Conservation (phyloP, 2,888 invertebrate species). For the Opisthograptis luteolata region DNA sequence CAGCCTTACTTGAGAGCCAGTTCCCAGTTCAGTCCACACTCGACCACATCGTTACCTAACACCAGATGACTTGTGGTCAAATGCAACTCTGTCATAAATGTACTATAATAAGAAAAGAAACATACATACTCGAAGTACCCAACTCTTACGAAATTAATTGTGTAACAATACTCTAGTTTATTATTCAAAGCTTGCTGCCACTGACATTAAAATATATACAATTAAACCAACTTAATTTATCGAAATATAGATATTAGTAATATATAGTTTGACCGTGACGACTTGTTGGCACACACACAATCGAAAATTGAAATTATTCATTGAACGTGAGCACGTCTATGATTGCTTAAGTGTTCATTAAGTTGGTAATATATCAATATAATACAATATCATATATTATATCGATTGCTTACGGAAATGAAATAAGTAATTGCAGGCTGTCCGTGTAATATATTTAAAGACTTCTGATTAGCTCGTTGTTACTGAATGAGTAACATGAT, state of each 20-base stretch:
- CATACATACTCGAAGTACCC: no score
- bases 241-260: constrained; percentile 30
- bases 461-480: no score
- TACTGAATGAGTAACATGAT: no score
- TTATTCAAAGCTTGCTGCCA: constrained; percentile 8
- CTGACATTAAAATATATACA: constrained; percentile 21
- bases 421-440: constrained; percentile 23
- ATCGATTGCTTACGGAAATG: constrained; percentile 27
- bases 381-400: constrained; percentile 4
- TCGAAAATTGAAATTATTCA: constrained; percentile 22
- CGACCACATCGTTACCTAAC: no score
- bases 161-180: neutral
- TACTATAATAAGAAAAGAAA: no score
- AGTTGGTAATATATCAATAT: constrained; percentile 16
- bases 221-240: constrained; percentile 28
- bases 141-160: no score
- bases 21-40: no score
- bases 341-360: constrained; percentile 29
- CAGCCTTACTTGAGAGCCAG: no score
- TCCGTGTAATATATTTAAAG: constrained; percentile 11
- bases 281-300: constrained; percentile 30
- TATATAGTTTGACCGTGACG: constrained; percentile 35
- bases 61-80: no score
- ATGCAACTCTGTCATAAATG: no score
- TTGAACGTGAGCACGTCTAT: constrained; percentile 12